Evolutionary conservation across 2,888 invertebrate species (phyloP), one percentile per base, ranked within the genome.

Genomic region (Empis stercorea): DNA sequence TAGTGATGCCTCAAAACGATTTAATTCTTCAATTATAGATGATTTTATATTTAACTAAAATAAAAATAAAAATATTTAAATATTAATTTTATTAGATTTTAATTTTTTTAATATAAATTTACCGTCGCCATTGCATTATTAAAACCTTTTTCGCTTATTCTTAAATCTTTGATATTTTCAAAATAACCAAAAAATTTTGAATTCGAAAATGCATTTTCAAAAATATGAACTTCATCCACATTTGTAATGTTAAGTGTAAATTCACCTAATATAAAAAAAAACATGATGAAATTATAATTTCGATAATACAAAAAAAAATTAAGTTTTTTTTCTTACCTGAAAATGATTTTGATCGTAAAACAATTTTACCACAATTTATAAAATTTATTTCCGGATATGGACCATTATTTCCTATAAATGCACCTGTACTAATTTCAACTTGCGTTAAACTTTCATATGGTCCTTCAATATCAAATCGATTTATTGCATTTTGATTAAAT

Each of bases 341-440:
- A 49, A 69, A 62, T 30, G 66, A 60, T 38, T 58, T 55, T 1
- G 57, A 49, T 1, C 60, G 57, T 45, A 69, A 45, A n/a, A 64
- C 57, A 11, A 68, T 61, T 23, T 56, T 54, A 46, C 57, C 54
- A 5, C 62, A 61, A 47, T 60, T 61, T 6, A 52, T 41, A 23
- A 69, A 60, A 32, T 59, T 54, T 16, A 69, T 61, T 40, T 66
- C 64, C 11, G 70, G 70, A 60, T 55, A 66, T 6, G 64, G 65
- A 15, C 57, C 69, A 11, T 52, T 52, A 40, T 64, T 65, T 13
- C 61, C 61, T 3, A 51, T 51, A 42, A 68, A 66, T 16, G 64
- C 62, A 49, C 62, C 57, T 9, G 57, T 51, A 11, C 55, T 52
- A 3, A 69, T 51, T 54, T 69, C 68, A 17, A 67, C 60, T 44